Evolutionary conservation across 2,888 invertebrate genomes (phyloP).

Genomic region (Limenitis arthemis): DNA sequence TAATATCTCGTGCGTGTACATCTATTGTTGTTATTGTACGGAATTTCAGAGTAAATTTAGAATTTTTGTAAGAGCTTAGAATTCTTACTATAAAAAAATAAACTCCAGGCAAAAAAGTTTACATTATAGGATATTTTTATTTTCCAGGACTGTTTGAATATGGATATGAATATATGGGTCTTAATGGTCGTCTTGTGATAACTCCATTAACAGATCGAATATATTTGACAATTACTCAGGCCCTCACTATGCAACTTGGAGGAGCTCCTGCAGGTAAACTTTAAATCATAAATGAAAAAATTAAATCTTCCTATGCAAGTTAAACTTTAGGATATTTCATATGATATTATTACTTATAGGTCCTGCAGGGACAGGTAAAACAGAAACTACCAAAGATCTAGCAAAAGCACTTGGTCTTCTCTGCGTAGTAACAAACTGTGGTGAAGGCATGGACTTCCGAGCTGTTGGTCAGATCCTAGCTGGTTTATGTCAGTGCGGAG

Average conservation of each 20-base stretch:
- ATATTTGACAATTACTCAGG: constrained; percentile 94
- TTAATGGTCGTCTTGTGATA: constrained; percentile 91
- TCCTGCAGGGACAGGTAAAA: constrained; percentile 89
- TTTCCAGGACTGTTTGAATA: constrained; percentile 84
- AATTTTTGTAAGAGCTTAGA: no score
- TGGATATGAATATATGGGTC: constrained; percentile 96
- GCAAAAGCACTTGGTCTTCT: constrained; percentile 90
- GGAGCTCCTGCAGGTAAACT: constrained; percentile 87
- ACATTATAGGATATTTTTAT: not conserved
- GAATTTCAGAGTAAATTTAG: constrained; percentile 81
- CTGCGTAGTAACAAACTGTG: constrained; percentile 92
- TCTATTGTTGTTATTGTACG: constrained; percentile 92
- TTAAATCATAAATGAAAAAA: not conserved
- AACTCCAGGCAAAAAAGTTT: no score
- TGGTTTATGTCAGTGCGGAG: constrained; percentile 88
- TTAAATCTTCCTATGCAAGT: not conserved
- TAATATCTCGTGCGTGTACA: constrained; percentile 92
- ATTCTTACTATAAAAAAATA: no score
- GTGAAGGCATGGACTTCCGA: constrained; percentile 93
- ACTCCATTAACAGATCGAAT: constrained; percentile 95
- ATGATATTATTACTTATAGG: constrained; percentile 45
- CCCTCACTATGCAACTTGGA: constrained; percentile 91
- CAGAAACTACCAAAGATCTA: constrained; percentile 92
- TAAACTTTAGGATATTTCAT: not conserved
- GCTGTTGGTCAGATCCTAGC: constrained; percentile 79